phyloP scores from a whole-genome alignment of 2,113 vertebrate species.

The Potamarius usumacintae region DNA sequence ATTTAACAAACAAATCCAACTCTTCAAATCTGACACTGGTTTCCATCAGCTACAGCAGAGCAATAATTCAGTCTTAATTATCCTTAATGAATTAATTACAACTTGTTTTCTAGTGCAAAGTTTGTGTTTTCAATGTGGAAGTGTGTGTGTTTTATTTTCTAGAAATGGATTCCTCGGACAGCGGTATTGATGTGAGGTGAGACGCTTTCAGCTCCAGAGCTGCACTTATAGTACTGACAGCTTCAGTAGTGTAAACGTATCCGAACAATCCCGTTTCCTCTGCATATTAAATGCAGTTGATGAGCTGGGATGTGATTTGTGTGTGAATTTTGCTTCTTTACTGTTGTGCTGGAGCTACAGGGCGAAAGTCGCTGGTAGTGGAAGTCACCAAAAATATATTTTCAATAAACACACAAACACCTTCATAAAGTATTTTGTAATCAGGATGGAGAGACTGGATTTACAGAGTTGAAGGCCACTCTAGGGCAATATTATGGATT shows the following conservation, averaged over 20 bases:
- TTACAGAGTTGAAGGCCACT: too few relatives aligned
- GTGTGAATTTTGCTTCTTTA: not conserved
- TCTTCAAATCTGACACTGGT: too few relatives aligned
- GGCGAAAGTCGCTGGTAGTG: not conserved
- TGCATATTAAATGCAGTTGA: not conserved
- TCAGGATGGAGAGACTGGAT: too few relatives aligned
- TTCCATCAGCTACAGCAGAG: too few relatives aligned
- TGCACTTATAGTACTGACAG: too few relatives aligned
- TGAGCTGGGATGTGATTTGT: not conserved
- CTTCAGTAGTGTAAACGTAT: not conserved
- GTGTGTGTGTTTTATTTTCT: not conserved
- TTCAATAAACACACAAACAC: not conserved
- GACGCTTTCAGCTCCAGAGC: not conserved
- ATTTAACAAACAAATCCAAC: not conserved
- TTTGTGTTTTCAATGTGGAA: not conserved
- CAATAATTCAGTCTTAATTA: too few relatives aligned
- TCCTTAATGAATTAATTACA: too few relatives aligned
- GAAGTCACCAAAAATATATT: not conserved
- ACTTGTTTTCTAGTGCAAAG: not conserved
- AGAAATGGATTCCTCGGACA: not conserved
- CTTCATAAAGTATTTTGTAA: not conserved
- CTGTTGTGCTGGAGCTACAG: not conserved
- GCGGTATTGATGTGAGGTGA: not conserved
- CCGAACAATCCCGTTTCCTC: too few relatives aligned
- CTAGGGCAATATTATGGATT: too few relatives aligned